phyloP scores from a whole-genome alignment of 2,113 vertebrate species.

The Siphamia tubifer region DNA sequence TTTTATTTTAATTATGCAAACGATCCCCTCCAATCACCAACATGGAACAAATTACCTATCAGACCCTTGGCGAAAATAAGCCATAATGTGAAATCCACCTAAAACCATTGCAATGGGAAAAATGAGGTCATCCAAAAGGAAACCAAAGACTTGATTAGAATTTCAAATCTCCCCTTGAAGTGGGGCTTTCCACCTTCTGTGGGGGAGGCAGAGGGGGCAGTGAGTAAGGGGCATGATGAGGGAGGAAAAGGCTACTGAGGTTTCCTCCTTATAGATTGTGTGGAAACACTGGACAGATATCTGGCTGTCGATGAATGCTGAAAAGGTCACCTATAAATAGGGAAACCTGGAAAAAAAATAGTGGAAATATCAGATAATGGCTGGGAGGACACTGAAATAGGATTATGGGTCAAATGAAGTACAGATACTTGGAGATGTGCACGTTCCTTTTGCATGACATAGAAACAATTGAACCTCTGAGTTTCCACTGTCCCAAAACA shows the following conservation, averaged over 20 bases:
- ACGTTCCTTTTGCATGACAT: constrained; percentile 56
- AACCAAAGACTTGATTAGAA: constrained; percentile 85
- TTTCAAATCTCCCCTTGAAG: constrained; percentile 80
- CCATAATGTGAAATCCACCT: constrained; percentile 83
- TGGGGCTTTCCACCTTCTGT: constrained; percentile 80
- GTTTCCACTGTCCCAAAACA: constrained; percentile 53
- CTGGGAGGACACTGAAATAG: constrained; percentile 68
- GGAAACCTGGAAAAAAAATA: constrained; percentile 55
- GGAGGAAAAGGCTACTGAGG: constrained; percentile 64
- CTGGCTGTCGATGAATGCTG: constrained; percentile 57
- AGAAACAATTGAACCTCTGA: constrained; percentile 33
- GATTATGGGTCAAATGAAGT: constrained; percentile 71
- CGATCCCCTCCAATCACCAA: constrained; percentile 69
- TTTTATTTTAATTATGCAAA: constrained; percentile 75
- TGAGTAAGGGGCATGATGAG: constrained; percentile 14
- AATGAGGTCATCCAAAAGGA: constrained; percentile 84
- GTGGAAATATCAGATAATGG: constrained; percentile 75
- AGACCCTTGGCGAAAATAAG: constrained; percentile 81
- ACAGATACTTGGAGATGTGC: constrained; percentile 63
- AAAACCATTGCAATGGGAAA: constrained; percentile 82
- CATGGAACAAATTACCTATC: constrained; percentile 83
- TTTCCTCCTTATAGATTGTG: constrained; percentile 66
- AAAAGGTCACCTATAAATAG: constrained; percentile 77
- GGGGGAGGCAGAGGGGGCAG: constrained; percentile 32
- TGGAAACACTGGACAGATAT: constrained; percentile 75